Evolutionary conservation across 2,797 vertebrate species (phyloP), one percentile per base, ranked within the genome.

Genomic region (Gephyroberyx darwinii): DNA sequence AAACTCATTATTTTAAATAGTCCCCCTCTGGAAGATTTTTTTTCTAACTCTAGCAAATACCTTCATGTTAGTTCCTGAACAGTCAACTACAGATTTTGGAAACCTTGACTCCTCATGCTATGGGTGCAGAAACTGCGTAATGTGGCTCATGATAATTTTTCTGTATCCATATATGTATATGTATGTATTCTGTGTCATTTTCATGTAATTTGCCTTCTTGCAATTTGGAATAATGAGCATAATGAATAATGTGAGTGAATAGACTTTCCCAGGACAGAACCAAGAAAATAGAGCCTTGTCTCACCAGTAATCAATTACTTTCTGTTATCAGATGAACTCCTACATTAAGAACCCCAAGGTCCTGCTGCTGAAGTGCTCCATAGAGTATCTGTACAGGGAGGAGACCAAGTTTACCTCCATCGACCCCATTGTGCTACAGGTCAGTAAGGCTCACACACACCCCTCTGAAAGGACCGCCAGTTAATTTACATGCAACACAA

Each of bases 401-500:
- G 98, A 99, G 91, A 98, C 97, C 8, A 99, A 99, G 84, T 98
- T 99, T 84, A 98, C 97, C 65, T 98, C 96, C 91, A 98, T 99
- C 58, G 97, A 98, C 64, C 98, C 98, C 66, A 99, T 99, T 41
- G 97, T 99, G 64, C 94, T 99, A 19, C 98, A 99, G 95, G 98
- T 98, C 67, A 92, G 94, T 54, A 26, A 26, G 26, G 26, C 26
- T 26, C 2, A 4, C 26, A 26, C 4, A 1, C 19, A 1, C 41
- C 45, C 3, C 16, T 10, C 31, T 35, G 55, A 8, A 35, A 35
- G 2, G 14, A 35, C 31, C 35, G 54, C 7, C 14, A 31, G 5
- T 56, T 33, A 17, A 7, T 8, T 33, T 56, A 33, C 13, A 13
- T 26, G 2, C 30, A 54, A 30, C 12, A 13, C 8, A 54, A 54